Evolutionary conservation across 2,797 vertebrate species (phyloP).

Genomic region (Oryzias dopingdopingensis): DNA sequence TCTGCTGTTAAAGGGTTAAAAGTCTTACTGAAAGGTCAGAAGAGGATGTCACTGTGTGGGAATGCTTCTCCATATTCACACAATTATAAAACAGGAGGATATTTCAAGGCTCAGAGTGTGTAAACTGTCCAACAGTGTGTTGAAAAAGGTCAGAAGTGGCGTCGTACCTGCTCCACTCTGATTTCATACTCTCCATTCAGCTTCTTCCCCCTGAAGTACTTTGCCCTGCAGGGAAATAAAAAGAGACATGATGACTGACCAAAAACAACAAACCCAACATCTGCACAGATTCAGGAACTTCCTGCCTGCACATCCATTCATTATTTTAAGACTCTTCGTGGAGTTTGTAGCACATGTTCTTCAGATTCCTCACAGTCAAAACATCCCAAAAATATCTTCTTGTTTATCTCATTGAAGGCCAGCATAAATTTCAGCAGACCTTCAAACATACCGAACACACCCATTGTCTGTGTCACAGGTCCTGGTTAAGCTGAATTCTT

Average conservation of each 20-base stretch:
- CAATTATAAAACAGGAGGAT: no score
- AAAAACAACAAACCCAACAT: neutral
- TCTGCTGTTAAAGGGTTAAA: no score
- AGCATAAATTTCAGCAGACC: slow-evolving; percentile 49
- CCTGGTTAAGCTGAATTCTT: slow-evolving; percentile 33
- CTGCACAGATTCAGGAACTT: neutral
- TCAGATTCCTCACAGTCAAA: slow-evolving; percentile 39
- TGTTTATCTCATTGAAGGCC: slow-evolving; percentile 58
- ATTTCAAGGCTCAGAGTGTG: no score
- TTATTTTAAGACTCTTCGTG: neutral
- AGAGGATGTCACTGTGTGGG: no score
- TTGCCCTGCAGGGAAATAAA: slow-evolving; percentile 79
- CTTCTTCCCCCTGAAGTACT: slow-evolving; percentile 93
- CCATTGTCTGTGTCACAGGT: slow-evolving; percentile 48
- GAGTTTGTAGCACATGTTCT: neutral
- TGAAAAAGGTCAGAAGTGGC: no score
- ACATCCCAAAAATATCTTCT: slow-evolving; percentile 54
- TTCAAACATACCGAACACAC: slow-evolving; percentile 45
- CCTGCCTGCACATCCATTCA: neutral
- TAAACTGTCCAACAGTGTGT: no score
- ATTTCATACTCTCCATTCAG: slow-evolving; percentile 93
- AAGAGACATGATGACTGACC: slow-evolving; percentile 17
- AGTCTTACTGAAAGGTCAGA: no score
- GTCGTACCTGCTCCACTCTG: slow-evolving; percentile 90
- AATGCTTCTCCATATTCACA: no score